Base-by-base conservation (phyloP, 2,113 vertebrate genomes). In the Salvelinus fontinalis region DNA sequence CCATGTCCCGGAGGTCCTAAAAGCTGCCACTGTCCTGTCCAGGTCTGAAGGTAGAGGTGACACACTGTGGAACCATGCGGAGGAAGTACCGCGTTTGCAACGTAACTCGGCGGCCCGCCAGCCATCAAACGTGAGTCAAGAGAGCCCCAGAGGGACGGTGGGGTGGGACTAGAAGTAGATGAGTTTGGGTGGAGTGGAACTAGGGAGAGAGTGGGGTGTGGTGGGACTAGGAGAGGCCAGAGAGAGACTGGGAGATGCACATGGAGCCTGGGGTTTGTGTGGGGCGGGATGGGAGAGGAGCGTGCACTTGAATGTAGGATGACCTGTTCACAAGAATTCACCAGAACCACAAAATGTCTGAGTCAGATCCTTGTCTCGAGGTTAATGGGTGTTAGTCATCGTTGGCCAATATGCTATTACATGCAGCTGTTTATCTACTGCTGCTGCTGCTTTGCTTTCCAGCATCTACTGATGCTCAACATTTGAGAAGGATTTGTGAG, bases 1-100 rank as follows among this genome's bases (percentile, higher is more conserved):
- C 51, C 16, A 14, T 1, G 16, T 18, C 51, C 12, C 14, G 5
- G 5, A 14, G 14, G 3, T 18, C 51, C 51, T 54, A 54, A 54
- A 54, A 14, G 13, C 54, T 51, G 29, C 48, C n/a, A 20, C 31
- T 66, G 22, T 70, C 70, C 34, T 67, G 34, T 68, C 70, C 83
- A 99, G 97, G 98, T 94, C 95, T 99, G 64, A 99, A 99, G 92
- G 98, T 99, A 90, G 98, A 99, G 94, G 97, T 99, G 93, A 99
- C 97, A 83, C 97, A 99, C 92, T 99, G 98, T 93, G 98, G 98
- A 92, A 97, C 97, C 83, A 99, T 99, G 98, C 95, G 97, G 69
- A 95, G 98, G 93, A 99, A 99, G 88, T 99, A 99, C 87, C 95
- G 97, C 4, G 98, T 99, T 83, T 99, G 98, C 86, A 99, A 99